These are phyloP conservation scores for Saccopteryx bilineata DNA, from an alignment of 2,113 vertebrate species.

Conservation along the genomic window DNA sequence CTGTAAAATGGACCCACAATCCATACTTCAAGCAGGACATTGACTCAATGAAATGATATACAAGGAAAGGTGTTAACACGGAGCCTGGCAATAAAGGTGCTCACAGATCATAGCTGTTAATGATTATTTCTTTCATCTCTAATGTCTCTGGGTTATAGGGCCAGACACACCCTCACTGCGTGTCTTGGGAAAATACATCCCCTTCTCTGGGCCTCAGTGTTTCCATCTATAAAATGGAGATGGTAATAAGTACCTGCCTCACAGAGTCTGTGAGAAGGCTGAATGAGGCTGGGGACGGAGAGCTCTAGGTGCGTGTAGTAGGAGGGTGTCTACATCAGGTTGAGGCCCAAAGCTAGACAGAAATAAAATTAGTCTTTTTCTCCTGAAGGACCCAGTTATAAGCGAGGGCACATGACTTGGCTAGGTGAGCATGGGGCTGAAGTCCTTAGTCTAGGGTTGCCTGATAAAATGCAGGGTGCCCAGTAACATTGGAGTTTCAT, in stretches of 20 bases:
- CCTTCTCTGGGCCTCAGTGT: not conserved
- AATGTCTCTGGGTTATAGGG: not conserved
- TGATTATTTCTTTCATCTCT: not conserved
- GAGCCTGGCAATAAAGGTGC: not conserved
- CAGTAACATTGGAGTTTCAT: not conserved
- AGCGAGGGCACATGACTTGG: not conserved
- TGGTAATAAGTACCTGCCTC: not conserved
- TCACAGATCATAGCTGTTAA: not conserved
- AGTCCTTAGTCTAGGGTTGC: not conserved
- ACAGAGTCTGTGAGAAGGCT: accelerated
- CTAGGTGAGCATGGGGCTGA: not conserved
- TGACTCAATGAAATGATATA: not conserved
- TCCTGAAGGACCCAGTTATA: not conserved
- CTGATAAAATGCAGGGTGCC: not conserved
- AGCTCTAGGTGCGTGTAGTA: not conserved
- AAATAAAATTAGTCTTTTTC: not conserved
- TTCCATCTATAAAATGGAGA: not conserved
- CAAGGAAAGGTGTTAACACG: not conserved
- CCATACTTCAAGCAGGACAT: not conserved
- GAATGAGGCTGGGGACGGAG: not conserved
- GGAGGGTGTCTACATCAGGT: not conserved
- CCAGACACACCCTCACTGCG: accelerated
- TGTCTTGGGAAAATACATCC: not conserved
- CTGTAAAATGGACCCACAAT: not conserved
- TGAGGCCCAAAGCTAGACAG: not conserved